Evolutionary conservation across 2,797 vertebrate genomes (phyloP), one percentile per base, ranked within the genome.

Genomic region (Babyrousa celebensis): DNA sequence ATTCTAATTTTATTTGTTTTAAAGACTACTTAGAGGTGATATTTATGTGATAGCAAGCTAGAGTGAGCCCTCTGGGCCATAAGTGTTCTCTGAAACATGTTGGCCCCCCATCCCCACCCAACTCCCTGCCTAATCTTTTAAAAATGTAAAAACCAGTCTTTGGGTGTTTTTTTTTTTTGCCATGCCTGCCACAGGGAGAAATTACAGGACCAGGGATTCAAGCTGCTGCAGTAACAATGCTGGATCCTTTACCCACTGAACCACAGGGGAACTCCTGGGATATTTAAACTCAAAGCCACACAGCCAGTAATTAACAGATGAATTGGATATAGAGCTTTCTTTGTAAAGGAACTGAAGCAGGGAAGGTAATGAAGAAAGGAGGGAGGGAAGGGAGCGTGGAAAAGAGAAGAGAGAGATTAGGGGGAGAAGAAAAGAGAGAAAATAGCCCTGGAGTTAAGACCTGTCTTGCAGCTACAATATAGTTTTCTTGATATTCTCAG

Each of bases 271-370:
- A 48, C 43, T 48, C 43, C 43, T 48, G 43, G 23, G n/a, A 36
- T 52, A 4, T 77, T 92, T 94, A 89, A 90, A 58, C 58, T 70
- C 43, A 78, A 65, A 89, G 36, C 8, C 65, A 80, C 25, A 15
- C 40, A 78, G 84, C 60, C 58, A 32, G 23, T 29, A 63, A 40
- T 40, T 79, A 82, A 67, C 43, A 71, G 48, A 54, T 40, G 72
- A 60, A 56, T 23, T 65, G n/a, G 32, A 40, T 40, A 17, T 4
- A 32, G 20, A 43, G 9, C 68, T 68, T 96, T 91, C 48, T 71
- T 90, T 40, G 32, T 40, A 16, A 87, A 72, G 62, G 20, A 70
- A 32, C 75, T 96, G 71, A 78, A 60, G 90, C 36, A 18, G n/a
- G n/a, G 32, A 63, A 52, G 11, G 25, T 56, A 10, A 60, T 29